phyloP scores from a whole-genome alignment of 2,888 invertebrate genomes.

The Oscheius sp. region DNA sequence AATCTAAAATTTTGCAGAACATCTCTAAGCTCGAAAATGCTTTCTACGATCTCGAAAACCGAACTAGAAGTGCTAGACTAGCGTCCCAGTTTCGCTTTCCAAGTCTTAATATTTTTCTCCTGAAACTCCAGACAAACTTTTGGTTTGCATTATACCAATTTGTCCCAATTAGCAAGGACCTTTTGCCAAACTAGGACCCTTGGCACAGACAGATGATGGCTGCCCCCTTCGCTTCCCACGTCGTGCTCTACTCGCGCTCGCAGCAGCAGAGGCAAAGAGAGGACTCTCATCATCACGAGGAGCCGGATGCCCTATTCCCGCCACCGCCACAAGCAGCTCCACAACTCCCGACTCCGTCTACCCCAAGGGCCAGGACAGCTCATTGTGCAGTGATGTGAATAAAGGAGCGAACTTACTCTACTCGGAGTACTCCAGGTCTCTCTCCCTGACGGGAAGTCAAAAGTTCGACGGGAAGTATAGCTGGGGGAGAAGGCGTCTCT shows the following conservation, averaged over 20 bases:
- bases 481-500: constrained; percentile 10
- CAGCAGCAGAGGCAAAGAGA: not conserved
- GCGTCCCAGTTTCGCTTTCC: too few relatives aligned
- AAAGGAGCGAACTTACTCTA: constrained; percentile 5
- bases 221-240: constrained; percentile 3
- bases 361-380: not conserved
- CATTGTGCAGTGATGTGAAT: constrained; percentile 13
- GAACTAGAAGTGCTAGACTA: too few relatives aligned
- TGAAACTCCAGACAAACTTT: too few relatives aligned
- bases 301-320: not conserved
- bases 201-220: not conserved
- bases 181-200: too few relatives aligned
- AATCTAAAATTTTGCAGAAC: too few relatives aligned
- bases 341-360: not conserved
- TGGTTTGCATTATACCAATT: too few relatives aligned
- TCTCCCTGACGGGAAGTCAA: constrained; percentile 12
- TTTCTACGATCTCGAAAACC: too few relatives aligned
- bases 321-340: not conserved
- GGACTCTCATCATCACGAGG: not conserved
- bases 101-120: too few relatives aligned
- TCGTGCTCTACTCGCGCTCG: constrained; percentile 1
- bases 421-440: constrained; percentile 12
- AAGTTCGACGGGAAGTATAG: constrained; percentile 10
- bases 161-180: too few relatives aligned
- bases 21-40: too few relatives aligned